Conservation (phyloP, 2,888 invertebrate genomes). For the Luperina nickerlii region DNA sequence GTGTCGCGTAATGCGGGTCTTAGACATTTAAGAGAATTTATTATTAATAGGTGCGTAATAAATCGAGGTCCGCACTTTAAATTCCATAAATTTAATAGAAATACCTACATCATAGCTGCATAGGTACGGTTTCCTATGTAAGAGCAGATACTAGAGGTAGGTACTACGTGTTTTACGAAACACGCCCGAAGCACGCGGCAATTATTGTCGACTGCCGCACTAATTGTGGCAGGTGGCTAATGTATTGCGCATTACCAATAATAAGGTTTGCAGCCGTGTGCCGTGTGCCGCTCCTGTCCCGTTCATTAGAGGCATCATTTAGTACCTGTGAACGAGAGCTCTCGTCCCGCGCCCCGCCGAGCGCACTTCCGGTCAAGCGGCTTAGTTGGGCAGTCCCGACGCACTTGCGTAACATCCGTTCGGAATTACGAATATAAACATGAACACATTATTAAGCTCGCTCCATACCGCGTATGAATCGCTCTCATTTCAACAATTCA, state of each 20-base stretch:
- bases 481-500: conserved; percentile 30
- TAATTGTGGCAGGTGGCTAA: conserved; percentile 72
- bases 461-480: conserved; percentile 33
- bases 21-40: conserved; percentile 58
- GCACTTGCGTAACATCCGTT: conserved; percentile 84
- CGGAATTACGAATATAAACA: conserved; percentile 75
- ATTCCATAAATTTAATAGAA: conserved; percentile 66
- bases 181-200: conserved; percentile 61
- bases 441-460: conserved; percentile 66
- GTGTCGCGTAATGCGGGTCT: conserved; percentile 49
- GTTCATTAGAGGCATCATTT: conserved; percentile 78
- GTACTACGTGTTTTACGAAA: conserved; percentile 67
- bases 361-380: conserved; percentile 82
- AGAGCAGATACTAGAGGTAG: conserved; percentile 29
- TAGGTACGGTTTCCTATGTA: conserved; percentile 51
- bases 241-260: conserved; percentile 75
- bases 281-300: conserved; percentile 68
- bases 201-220: conserved; percentile 67
- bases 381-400: conserved; percentile 77
- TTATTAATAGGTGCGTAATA: conserved; percentile 51
- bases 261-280: conserved; percentile 65
- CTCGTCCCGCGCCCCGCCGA: conserved; percentile 62
- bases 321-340: conserved; percentile 67
- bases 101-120: conserved; percentile 49
- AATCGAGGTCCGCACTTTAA: conserved; percentile 51